Base-by-base conservation (phyloP, 2,888 invertebrate genomes). In the Acanthosepion pharaonis region DNA sequence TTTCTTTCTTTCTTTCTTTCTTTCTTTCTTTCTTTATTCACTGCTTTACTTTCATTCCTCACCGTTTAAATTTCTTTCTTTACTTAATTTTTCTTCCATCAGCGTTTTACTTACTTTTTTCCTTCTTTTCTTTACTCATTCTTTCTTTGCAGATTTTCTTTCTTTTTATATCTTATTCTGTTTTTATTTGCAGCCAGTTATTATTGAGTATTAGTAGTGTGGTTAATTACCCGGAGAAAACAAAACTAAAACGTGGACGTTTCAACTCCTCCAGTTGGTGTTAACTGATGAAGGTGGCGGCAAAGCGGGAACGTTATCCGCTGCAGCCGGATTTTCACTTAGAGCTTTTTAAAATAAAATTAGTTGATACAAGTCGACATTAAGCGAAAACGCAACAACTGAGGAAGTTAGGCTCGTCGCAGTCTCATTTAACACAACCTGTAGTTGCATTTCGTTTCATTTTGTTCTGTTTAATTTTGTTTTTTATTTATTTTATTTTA, bases 301-400 rank as follows among this genome's bases (percentile, higher is more conserved):
- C 20, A 23, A 59, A 5, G 59, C 23, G 11, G 11, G 78, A n/a
- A n/a, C n/a, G 11, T 78, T 78, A 78, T 15, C n/a, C n/a, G 33
- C 15, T n/a, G n/a, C 9, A 78, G 33, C 78, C 78, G 78, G 78
- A 78, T 78, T 78, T 78, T 78, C 78, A 78, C 78, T 78, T 78
- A 78, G 33, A 78, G 78, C 15, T 78, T 78, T 78, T 78, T 11
- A 9, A 78, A 78, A 78, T 78, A 18, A n/a, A 78, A 78, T 78
- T 78, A 78, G 78, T 78, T 78, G 78, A 78, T 78, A 78, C n/a
- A n/a, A 78, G 78, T 78, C 78, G 78, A 78, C 78, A 78, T 78
- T 15, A 78, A 78, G 78, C 18, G 11, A n/a, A 78, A 78, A 78
- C 33, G 78, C 78, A 78, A 78, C 78, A 78, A 78, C n/a, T 18